A percentile compares a stretch with the other conserved stretches of the same genome.
These are phyloP conservation scores for Sarcophaga subvicina DNA, from an alignment of 2,888 invertebrate genomes.

Conservation along the genomic window DNA sequence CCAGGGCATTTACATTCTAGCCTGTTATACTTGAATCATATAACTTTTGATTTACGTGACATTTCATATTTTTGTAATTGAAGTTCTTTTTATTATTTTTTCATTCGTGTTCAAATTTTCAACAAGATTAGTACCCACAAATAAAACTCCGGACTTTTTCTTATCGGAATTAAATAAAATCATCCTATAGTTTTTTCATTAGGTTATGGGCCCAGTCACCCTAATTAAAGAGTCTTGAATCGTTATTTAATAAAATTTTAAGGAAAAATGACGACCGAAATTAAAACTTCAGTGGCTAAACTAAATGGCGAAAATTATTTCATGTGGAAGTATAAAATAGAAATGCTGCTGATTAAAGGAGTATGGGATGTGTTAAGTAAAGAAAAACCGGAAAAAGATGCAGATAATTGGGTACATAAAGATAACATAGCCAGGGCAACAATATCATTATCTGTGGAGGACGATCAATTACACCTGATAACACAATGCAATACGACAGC, in stretches of 20 bases:
- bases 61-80: neutral
- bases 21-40: too few relatives aligned
- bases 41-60: neutral
- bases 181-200: too few relatives aligned
- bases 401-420: too few relatives aligned
- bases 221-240: neutral
- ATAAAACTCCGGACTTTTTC: too few relatives aligned
- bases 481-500: constrained; percentile 18
- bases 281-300: neutral
- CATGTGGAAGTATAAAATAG: too few relatives aligned
- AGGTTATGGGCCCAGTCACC: neutral
- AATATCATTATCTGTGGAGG: constrained; percentile 32
- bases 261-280: neutral
- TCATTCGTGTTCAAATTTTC: too few relatives aligned
- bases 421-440: constrained; percentile 30
- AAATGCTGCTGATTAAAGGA: neutral
- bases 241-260: neutral
- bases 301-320: neutral
- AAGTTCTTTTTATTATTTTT: too few relatives aligned
- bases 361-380: neutral
- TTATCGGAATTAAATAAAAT: too few relatives aligned
- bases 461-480: constrained; percentile 30
- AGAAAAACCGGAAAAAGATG: neutral
- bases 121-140: too few relatives aligned
- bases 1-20: too few relatives aligned